Conservation (phyloP, 2,888 invertebrate genomes). For the Netelia virgata region DNA sequence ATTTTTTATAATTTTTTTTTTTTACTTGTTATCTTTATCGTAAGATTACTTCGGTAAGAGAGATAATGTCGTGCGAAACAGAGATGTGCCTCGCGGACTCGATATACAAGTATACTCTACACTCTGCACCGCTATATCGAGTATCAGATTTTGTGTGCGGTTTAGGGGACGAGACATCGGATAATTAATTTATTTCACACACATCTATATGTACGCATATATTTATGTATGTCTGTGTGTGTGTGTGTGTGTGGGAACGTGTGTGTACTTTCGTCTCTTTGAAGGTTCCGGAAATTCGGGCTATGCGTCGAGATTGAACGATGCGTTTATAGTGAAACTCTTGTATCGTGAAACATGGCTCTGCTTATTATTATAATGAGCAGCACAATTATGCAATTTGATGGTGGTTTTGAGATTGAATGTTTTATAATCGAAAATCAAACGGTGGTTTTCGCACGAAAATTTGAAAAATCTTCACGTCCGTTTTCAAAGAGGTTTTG, state of each 20-base stretch:
- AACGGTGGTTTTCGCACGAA: no score
- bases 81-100: neutral
- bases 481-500: no score
- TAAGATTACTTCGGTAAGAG: slow-evolving; percentile 31
- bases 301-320: slow-evolving; percentile 33
- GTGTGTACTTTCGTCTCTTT: slow-evolving; percentile 27
- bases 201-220: slow-evolving; percentile 33
- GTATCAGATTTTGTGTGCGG: neutral
- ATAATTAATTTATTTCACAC: slow-evolving; percentile 23
- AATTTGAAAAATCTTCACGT: no score
- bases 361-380: slow-evolving; percentile 41
- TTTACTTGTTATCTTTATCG: slow-evolving; percentile 9
- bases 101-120: neutral
- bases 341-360: slow-evolving; percentile 20
- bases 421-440: no score
- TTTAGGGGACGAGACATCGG: neutral
- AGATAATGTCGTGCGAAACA: neutral
- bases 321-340: no score
- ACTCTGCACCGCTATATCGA: neutral
- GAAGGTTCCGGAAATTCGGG: slow-evolving; percentile 49
- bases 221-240: slow-evolving; percentile 18
- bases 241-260: slow-evolving; percentile 1
- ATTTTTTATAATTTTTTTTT: slow-evolving; percentile 42
- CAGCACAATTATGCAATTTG: no score
- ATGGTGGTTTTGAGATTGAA: no score